Conservation (phyloP, 2,797 vertebrate species). For the Luscinia megarhynchos region DNA sequence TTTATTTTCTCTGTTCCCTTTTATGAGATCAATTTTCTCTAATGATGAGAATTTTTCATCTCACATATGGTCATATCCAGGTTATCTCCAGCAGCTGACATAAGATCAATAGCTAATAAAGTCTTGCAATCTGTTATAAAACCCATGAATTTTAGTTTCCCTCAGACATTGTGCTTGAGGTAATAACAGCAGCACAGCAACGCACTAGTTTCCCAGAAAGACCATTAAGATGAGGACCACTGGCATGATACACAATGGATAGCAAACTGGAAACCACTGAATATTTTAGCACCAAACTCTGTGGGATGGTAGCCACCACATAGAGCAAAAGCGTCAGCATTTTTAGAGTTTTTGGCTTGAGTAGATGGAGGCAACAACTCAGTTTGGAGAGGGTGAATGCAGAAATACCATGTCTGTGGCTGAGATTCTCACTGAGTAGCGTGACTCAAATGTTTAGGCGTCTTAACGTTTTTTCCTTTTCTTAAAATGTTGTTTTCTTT, state of each 20-base stretch:
- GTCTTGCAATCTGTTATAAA: background rate
- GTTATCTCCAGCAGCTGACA: background rate
- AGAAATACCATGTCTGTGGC: rapidly evolving
- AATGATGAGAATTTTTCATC: background rate
- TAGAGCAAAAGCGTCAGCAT: background rate
- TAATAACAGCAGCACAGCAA: background rate
- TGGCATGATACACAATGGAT: background rate
- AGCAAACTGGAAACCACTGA: background rate
- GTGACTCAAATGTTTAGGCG: background rate
- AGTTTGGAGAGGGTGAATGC: background rate
- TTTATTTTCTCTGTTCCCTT: background rate
- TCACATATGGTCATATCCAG: background rate
- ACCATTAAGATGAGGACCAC: background rate
- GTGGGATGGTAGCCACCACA: background rate
- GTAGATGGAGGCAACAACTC: background rate
- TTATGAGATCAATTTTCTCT: background rate
- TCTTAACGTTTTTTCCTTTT: background rate
- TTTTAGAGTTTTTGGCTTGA: background rate
- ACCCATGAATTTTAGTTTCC: background rate
- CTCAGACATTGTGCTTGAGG: background rate
- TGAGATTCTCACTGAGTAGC: background rate
- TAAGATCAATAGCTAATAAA: background rate
- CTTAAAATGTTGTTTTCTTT: background rate
- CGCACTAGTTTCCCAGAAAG: background rate
- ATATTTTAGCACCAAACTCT: background rate